These are phyloP conservation scores for Coluber constrictor DNA, from an alignment of 2,797 vertebrate species.

Conservation along the genomic window DNA sequence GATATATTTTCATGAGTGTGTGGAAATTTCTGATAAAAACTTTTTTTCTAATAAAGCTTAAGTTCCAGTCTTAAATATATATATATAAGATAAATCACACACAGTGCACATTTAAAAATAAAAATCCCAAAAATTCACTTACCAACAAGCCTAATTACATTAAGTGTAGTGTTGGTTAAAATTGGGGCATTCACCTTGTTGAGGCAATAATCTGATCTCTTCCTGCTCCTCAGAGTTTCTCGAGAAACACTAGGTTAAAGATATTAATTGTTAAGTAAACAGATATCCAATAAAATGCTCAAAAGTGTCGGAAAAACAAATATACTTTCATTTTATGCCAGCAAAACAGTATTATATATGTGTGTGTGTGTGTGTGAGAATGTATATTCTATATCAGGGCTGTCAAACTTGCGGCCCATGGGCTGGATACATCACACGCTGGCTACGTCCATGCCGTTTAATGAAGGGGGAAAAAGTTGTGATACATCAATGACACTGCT, in stretches of 20 bases:
- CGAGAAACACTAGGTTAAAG: conserved; percentile 80
- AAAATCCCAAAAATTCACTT: conserved; percentile 62
- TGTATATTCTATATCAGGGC: too few species aligned
- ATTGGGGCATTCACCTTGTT: conserved; percentile 93
- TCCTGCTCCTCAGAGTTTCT: conserved; percentile 89
- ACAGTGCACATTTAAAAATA: not conserved
- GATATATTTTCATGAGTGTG: not conserved
- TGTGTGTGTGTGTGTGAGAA: accelerated
- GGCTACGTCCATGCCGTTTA: too few species aligned
- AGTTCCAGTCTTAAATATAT: not conserved
- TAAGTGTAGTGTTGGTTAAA: conserved; percentile 96
- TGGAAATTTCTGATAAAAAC: not conserved
- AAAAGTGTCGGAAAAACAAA: not conserved
- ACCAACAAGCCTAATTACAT: conserved; percentile 97
- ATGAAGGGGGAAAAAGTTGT: too few species aligned
- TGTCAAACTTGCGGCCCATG: too few species aligned
- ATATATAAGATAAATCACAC: not conserved
- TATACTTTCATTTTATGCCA: not conserved
- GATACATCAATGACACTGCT: too few species aligned
- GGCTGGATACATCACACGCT: too few species aligned
- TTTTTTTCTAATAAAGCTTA: not conserved
- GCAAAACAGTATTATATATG: not conserved
- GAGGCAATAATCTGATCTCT: conserved; percentile 93
- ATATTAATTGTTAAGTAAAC: not conserved
- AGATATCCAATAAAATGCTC: not conserved